Base-by-base conservation (phyloP, 2,797 vertebrate genomes). In the Capromys pilorides region DNA sequence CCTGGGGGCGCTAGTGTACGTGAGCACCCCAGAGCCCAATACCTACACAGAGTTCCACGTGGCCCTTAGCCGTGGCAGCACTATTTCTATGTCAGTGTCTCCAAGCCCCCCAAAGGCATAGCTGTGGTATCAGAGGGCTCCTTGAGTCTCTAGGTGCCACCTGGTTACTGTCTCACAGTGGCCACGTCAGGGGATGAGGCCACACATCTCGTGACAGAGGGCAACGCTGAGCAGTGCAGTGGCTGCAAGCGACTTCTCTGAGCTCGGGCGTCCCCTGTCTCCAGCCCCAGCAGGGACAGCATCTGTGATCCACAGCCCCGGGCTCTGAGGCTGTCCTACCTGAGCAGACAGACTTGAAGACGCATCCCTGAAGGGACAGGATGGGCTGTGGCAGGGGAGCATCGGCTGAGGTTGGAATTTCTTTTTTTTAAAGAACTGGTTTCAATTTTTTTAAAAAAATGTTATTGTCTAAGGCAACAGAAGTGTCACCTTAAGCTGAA, bases 381-480 rank as follows among this genome's bases (percentile, higher is more conserved):
- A 69, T 66, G 75, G 90, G 91, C 49, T 21, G 0, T 9, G 11
- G 21, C 49, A 39, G 69, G 51, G 41, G 5, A 49, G 79, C 1
- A 24, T 28, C 39, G 54, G 16, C 18, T 24, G 14, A 45, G 33
- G 16, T 14, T 31, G 14, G 21, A 77, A 62, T 49, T 39, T 61
- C 45, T 45, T 61, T n/a, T 16, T 61, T 82, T 78, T 93, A 28
- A 87, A 88, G 64, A 64, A 28, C 8, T 51, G 22, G 39, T 93
- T 95, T 95, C 31, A 51, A 10, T 83, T 84, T n/a, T 81, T 26
- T n/a, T n/a, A n/a, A 36, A 69, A 75, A n/a, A 69, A n/a, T 19
- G 59, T 5, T 54, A 26, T 81, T 86, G 61, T 96, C 73, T 54
- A 9, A 12, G 73, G 75, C 33, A 31, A 78, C 0, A 0, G 49